phyloP scores from a whole-genome alignment of 2,888 invertebrate species.

The Cantharis rustica region DNA sequence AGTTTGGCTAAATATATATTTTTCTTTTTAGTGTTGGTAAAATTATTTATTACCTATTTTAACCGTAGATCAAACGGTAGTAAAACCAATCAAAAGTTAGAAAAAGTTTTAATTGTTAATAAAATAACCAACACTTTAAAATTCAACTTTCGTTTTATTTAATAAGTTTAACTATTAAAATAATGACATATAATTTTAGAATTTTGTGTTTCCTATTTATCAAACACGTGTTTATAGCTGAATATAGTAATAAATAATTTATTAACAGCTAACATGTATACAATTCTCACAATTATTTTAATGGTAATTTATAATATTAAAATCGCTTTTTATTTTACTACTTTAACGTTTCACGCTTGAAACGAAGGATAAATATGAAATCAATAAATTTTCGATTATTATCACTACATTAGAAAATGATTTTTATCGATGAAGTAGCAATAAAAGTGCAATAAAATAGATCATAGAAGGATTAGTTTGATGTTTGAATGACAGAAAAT shows the following conservation, averaged over 20 bases:
- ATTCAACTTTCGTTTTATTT: not conserved
- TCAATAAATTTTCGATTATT: not conserved
- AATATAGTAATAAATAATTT: conserved; percentile 3
- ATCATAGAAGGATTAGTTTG: conserved; percentile 51
- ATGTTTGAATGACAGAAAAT: conserved; percentile 53
- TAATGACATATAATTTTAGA: conserved; percentile 3
- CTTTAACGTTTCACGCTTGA: not conserved
- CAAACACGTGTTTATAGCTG: not conserved
- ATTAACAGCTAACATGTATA: not conserved
- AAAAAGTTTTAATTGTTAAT: not conserved
- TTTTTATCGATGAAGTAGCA: conserved; percentile 13
- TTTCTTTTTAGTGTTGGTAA: not conserved
- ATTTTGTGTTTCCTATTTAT: not conserved
- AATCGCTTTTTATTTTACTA: not conserved
- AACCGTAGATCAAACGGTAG: not conserved
- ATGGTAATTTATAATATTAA: not conserved
- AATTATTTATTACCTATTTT: not conserved
- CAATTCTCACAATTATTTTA: conserved; percentile 3
- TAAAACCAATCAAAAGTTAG: not conserved
- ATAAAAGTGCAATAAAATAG: conserved; percentile 33
- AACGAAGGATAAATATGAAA: not conserved
- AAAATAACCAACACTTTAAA: not conserved
- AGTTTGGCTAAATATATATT: not conserved
- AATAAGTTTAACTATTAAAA: conserved; percentile 2
- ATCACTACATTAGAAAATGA: not conserved